Conservation (phyloP, 2,888 invertebrate species). For the Amiota mariae region DNA sequence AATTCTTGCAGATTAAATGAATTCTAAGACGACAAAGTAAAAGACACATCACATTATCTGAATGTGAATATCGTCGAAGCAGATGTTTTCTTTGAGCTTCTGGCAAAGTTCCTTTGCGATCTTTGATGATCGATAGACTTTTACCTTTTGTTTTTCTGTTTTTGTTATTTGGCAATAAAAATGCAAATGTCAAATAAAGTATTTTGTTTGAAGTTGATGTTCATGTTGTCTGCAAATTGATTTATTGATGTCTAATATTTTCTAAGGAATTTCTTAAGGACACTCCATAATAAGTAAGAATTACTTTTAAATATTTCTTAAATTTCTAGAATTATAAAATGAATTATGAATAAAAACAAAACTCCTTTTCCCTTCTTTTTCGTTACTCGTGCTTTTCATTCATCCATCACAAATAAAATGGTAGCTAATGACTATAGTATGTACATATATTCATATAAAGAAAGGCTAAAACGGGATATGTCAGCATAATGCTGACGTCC, state of each 20-base stretch:
- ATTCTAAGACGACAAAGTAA: neutral
- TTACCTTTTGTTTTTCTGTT: neutral
- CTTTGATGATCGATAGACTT: too few relatives aligned
- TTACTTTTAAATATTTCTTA: too few relatives aligned
- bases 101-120: neutral
- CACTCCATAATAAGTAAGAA: too few relatives aligned
- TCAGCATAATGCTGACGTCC: conserved; percentile 9
- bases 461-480: conserved; percentile 4
- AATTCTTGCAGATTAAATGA: conserved; percentile 7
- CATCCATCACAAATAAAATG: neutral
- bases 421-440: conserved; percentile 15
- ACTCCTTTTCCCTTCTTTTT: too few relatives aligned
- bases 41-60: conserved; percentile 7
- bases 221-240: conserved; percentile 17
- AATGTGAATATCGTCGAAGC: conserved; percentile 9
- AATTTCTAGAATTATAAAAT: too few relatives aligned
- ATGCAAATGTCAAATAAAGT: conserved; percentile 3
- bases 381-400: too few relatives aligned
- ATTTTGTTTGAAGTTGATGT: conserved; percentile 4
- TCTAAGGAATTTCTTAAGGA: neutral
- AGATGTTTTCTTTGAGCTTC: conserved; percentile 23
- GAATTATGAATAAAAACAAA: too few relatives aligned
- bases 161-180: conserved; percentile 23
- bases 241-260: conserved; percentile 18
- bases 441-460: neutral